A percentile compares a stretch with the other conserved stretches of the same genome.
phyloP scores from a whole-genome alignment of 2,113 vertebrate species.

The Pavo muticus region DNA sequence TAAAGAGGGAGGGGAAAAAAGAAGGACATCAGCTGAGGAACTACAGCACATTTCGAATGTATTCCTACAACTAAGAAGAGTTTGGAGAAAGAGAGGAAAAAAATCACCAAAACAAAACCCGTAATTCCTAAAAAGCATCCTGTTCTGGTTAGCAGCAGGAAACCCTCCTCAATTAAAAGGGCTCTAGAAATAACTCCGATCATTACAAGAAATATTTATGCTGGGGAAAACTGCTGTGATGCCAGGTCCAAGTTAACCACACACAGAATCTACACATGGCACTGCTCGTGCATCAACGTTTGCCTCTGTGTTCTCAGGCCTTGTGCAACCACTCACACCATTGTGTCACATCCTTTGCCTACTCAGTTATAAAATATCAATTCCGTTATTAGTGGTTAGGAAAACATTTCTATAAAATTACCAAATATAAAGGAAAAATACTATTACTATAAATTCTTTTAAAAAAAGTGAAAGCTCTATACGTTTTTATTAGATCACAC shows the following conservation, averaged over 20 bases:
- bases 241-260: not conserved
- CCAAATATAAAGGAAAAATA: not conserved
- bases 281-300: not conserved
- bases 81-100: too few species aligned
- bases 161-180: not conserved
- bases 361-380: constrained; percentile 22
- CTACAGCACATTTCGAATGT: not conserved
- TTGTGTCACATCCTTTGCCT: constrained; percentile 2
- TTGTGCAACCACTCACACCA: not conserved
- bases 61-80: not conserved
- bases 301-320: not conserved
- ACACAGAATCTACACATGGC: rapidly evolving
- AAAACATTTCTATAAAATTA: not conserved
- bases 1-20: not conserved
- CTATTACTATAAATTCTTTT: not conserved
- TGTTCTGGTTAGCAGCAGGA: not conserved
- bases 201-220: not conserved
- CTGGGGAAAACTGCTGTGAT: not conserved
- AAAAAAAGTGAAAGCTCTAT: rapidly evolving
- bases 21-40: not conserved
- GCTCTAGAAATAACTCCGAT: not conserved
- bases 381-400: not conserved
- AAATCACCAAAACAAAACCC: not conserved
- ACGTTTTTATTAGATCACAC: not conserved
- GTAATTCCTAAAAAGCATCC: not conserved